Evolutionary conservation across 2,888 invertebrate species (phyloP).

Genomic region (Neria commutata): DNA sequence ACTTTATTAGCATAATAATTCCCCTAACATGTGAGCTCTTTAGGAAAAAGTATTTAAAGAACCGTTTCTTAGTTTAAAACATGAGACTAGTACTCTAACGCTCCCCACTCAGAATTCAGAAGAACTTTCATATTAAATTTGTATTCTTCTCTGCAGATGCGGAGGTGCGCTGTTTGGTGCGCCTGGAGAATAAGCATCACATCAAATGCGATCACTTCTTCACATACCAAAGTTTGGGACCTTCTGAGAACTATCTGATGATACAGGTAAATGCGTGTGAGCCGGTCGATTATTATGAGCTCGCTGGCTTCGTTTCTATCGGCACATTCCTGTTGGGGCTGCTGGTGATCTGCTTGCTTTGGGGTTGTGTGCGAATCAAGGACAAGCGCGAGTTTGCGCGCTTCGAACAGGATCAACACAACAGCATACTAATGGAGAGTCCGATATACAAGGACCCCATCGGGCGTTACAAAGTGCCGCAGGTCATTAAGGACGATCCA

Average conservation of each 20-base stretch:
- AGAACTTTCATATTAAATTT: conserved; percentile 7
- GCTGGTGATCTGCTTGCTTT: conserved; percentile 58
- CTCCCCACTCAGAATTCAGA: too few relatives aligned
- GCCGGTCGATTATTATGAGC: conserved; percentile 39
- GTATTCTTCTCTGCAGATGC: conserved; percentile 34
- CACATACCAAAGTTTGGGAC: conserved; percentile 44
- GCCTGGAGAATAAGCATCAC: conserved; percentile 49
- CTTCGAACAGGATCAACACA: conserved; percentile 62
- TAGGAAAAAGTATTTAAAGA: too few relatives aligned
- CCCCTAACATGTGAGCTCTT: too few relatives aligned
- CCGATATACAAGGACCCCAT: conserved; percentile 71
- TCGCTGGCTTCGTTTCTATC: conserved; percentile 59
- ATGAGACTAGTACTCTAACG: too few relatives aligned
- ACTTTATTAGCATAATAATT: too few relatives aligned
- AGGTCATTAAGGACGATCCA: conserved; percentile 30
- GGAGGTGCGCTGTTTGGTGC: conserved; percentile 46
- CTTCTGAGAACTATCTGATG: conserved; percentile 41
- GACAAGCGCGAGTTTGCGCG: conserved; percentile 66
- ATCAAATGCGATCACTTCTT: conserved; percentile 55
- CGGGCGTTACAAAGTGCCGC: conserved; percentile 66
- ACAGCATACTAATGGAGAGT: conserved; percentile 55
- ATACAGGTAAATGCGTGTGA: conserved; percentile 48
- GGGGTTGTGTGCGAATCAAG: conserved; percentile 63
- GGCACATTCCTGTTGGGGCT: conserved; percentile 64
- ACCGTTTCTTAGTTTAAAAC: too few relatives aligned